Percentiles rank a stretch among this genome's conserved stretches.
Evolutionary conservation across 2,888 invertebrate species (phyloP).

Genomic region (Eupithecia insigniata): DNA sequence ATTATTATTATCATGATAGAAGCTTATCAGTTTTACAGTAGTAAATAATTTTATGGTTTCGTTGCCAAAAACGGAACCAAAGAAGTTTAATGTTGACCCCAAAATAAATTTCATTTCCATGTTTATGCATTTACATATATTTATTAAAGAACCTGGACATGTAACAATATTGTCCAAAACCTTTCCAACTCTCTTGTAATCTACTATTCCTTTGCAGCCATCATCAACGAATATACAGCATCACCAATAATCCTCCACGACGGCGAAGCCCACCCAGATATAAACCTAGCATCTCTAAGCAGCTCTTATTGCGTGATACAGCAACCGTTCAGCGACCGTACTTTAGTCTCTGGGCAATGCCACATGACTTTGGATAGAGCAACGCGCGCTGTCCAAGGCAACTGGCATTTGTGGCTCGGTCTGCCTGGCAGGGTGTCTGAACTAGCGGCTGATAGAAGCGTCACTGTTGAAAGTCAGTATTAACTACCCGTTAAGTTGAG

Average conservation of each 20-base stretch:
- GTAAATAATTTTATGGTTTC: not conserved
- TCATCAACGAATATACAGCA: slow-evolving; percentile 50
- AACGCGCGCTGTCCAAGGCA: slow-evolving; percentile 74
- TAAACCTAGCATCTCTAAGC: slow-evolving; percentile 60
- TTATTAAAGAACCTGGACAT: not conserved
- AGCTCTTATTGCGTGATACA: slow-evolving; percentile 72
- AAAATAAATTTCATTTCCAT: too few relatives aligned
- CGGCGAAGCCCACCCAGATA: slow-evolving; percentile 54
- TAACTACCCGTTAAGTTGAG: not conserved
- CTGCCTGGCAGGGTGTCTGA: slow-evolving; percentile 75
- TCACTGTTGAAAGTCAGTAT: slow-evolving; percentile 68
- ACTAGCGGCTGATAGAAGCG: slow-evolving; percentile 61
- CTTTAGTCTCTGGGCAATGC: slow-evolving; percentile 73
- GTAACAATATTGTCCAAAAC: not conserved
- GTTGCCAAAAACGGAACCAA: not conserved
- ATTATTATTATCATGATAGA: not conserved
- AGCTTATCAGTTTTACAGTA: not conserved
- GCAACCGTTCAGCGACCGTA: slow-evolving; percentile 72
- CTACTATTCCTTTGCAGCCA: slow-evolving; percentile 33
- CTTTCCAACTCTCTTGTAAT: not conserved
- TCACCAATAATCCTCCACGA: slow-evolving; percentile 63
- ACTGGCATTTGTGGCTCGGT: slow-evolving; percentile 75
- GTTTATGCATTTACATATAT: not conserved
- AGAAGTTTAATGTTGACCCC: not conserved
- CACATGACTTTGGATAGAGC: slow-evolving; percentile 66